Conservation (phyloP, 1,140 invertebrate genomes). For the Drosophila parabipectinata region DNA sequence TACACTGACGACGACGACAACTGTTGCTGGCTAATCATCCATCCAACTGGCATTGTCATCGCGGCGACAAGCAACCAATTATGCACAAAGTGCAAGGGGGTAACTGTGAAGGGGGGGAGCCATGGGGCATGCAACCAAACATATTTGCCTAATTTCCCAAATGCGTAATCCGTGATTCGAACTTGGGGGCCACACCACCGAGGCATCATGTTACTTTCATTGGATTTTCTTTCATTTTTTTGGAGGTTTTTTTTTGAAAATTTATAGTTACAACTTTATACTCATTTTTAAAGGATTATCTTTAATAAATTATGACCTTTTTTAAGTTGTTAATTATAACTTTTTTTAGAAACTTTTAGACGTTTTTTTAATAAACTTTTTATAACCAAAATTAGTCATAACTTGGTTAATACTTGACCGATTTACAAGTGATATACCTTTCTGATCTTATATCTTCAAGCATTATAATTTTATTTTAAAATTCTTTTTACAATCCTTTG, state of each 20-base stretch:
- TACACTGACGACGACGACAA: conserved; percentile 1
- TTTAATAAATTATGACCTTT: too few species aligned
- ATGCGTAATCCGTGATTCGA: background rate
- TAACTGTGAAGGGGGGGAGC: background rate
- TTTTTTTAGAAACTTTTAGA: too few species aligned
- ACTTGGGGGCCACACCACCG: background rate
- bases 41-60: conserved; percentile 4
- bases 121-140: background rate
- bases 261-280: too few species aligned
- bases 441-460: too few species aligned
- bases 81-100: background rate
- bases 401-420: too few species aligned
- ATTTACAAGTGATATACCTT: too few species aligned
- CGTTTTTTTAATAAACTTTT: too few species aligned
- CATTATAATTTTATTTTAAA: too few species aligned
- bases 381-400: too few species aligned
- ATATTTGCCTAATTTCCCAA: conserved; percentile 8
- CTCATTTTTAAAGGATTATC: too few species aligned
- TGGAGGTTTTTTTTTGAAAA: background rate
- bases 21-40: conserved; percentile 26
- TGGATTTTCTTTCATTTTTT: background rate
- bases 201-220: background rate
- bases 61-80: background rate
- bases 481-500: too few species aligned
- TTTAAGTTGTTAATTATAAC: too few species aligned